Percentiles rank a stretch among this genome's conserved stretches.
Conservation (phyloP, 1,140 invertebrate genomes). For the Lordiphosa mommai region DNA sequence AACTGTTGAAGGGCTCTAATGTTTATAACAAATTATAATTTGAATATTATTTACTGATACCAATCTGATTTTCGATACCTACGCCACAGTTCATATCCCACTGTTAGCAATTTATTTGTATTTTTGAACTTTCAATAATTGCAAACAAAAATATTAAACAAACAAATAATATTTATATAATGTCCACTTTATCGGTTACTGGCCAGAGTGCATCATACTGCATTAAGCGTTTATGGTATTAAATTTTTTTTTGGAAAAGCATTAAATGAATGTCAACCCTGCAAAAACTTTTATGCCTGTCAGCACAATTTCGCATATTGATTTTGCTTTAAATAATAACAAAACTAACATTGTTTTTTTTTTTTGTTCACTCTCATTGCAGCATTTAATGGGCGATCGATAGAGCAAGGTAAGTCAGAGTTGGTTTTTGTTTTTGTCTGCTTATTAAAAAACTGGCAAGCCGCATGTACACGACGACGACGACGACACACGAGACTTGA, state of each 20-base stretch:
- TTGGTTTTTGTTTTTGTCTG: slow-evolving; percentile 13
- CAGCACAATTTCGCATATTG: slow-evolving; percentile 56
- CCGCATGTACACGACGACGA: slow-evolving; percentile 21
- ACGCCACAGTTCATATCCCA: no score
- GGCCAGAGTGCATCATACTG: slow-evolving; percentile 36
- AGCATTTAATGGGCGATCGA: slow-evolving; percentile 35
- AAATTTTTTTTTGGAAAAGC: slow-evolving; percentile 4
- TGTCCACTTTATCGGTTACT: slow-evolving; percentile 53
- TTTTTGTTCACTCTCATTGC: slow-evolving; percentile 5
- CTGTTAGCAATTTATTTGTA: no score
- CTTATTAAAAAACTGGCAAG: slow-evolving; percentile 64
- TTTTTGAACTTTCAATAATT: background rate
- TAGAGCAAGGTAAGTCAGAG: slow-evolving; percentile 51
- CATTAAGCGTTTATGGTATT: slow-evolving; percentile 17
- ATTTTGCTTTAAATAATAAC: slow-evolving; percentile 62
- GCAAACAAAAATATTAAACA: slow-evolving; percentile 11
- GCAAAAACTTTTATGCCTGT: slow-evolving; percentile 49
- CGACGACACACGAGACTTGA: slow-evolving; percentile 2
- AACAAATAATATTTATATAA: no score
- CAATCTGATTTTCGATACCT: no score
- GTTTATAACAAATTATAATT: no score
- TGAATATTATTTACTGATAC: no score
- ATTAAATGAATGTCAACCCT: slow-evolving; percentile 58
- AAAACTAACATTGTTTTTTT: slow-evolving; percentile 8
- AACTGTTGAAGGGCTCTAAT: no score